Evolutionary conservation across 2,113 vertebrate species (phyloP).

Genomic region (Laterallus jamaicensis): DNA sequence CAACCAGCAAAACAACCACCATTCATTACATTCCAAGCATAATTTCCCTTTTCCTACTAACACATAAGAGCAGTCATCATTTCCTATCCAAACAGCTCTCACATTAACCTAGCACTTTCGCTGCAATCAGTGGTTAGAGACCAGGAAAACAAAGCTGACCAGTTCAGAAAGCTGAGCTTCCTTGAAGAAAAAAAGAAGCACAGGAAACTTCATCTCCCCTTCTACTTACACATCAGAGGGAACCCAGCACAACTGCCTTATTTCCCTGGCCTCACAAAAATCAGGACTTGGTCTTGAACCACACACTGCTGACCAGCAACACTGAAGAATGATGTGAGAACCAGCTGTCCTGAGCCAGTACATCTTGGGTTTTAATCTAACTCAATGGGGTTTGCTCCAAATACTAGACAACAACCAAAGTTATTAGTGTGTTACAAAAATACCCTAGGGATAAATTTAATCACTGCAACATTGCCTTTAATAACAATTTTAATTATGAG

Average conservation of each 20-base stretch:
- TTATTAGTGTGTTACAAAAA: neutral
- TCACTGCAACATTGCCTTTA: neutral
- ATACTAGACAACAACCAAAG: neutral
- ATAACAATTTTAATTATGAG: slow-evolving; percentile 25
- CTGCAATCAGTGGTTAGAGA: neutral
- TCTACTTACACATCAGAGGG: neutral
- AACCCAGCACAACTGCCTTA: too few species aligned
- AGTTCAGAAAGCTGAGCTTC: neutral
- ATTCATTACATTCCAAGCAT: neutral
- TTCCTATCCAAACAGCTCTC: neutral
- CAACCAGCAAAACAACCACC: neutral
- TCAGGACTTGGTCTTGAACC: neutral
- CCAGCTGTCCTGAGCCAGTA: neutral
- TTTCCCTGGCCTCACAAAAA: neutral
- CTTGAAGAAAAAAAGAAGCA: neutral
- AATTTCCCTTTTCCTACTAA: neutral
- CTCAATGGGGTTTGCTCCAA: neutral
- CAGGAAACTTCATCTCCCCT: neutral
- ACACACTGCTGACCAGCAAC: neutral
- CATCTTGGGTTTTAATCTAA: neutral
- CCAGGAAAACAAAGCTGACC: neutral
- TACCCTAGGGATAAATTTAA: neutral
- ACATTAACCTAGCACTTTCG: neutral
- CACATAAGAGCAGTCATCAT: neutral
- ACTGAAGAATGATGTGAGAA: neutral